A percentile compares a stretch with the other conserved stretches of the same genome.
Evolutionary conservation across 2,797 vertebrate species (phyloP).

Genomic region (Microctenopoma stevenorrisi): DNA sequence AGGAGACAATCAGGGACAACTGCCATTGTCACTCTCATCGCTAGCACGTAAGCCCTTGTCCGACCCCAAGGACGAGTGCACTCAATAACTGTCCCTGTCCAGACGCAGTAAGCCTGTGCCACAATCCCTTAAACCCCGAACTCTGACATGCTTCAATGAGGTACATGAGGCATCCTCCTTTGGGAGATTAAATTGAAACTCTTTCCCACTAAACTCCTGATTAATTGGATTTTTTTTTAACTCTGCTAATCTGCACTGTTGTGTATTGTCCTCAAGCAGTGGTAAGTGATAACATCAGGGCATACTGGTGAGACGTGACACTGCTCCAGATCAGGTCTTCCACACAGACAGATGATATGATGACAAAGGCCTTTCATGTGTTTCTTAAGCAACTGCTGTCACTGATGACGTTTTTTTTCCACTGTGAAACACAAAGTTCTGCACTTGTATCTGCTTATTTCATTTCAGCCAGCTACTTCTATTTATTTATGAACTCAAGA

Average conservation of each 20-base stretch:
- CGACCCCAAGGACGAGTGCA: constrained; percentile 83
- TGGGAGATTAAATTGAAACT: constrained; percentile 80
- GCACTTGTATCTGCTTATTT: constrained; percentile 36
- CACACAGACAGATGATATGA: constrained; percentile 41
- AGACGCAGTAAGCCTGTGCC: constrained; percentile 78
- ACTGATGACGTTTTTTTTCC: constrained; percentile 38
- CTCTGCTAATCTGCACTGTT: constrained; percentile 65
- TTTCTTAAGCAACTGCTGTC: constrained; percentile 42
- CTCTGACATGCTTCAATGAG: constrained; percentile 80
- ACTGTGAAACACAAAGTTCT: constrained; percentile 21
- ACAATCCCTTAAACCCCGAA: constrained; percentile 83
- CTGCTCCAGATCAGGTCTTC: constrained; percentile 56
- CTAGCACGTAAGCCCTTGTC: constrained; percentile 76
- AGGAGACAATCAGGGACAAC: constrained; percentile 64
- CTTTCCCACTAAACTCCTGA: constrained; percentile 74
- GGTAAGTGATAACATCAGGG: constrained; percentile 60
- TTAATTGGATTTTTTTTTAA: constrained; percentile 68
- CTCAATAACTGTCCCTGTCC: constrained; percentile 84
- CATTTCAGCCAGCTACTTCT: constrained; percentile 43
- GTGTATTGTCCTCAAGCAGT: constrained; percentile 58
- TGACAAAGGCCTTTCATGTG: constrained; percentile 37
- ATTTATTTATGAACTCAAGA: constrained; percentile 57
- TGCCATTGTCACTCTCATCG: constrained; percentile 73
- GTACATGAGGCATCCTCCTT: constrained; percentile 78
- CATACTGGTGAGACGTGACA: constrained; percentile 52